Evolutionary conservation across 1,140 invertebrate genomes (phyloP), one percentile per base, ranked within the genome.

Genomic region (Pentalonia nigronervosa): DNA sequence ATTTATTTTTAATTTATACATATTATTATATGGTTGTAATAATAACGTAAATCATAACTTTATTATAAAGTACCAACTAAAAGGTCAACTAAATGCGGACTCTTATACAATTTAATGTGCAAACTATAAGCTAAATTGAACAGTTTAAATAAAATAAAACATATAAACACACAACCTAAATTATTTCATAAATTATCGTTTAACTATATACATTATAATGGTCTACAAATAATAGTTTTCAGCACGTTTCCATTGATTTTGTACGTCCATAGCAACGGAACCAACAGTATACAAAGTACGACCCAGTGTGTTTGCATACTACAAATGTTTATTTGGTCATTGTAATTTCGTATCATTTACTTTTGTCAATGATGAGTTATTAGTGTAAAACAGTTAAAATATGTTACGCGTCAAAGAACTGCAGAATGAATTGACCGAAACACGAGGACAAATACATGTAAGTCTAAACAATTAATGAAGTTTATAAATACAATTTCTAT

Each of bases 181-280:
- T 76, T 17, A 76, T 17, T 6, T n/a, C 14, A 1, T n/a, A 76
- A n/a, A 76, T n/a, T 17, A 76, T 17, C 4, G n/a, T n/a, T 17
- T 4, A n/a, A 67, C 30, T n/a, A 17, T 76, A 7, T n/a, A 76
- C 17, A 34, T n/a, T n/a, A 67, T n/a, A 67, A 76, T 76, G 4
- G 60, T 76, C n/a, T 76, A 36, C 7, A 83, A 36, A 83, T 81
- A 83, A 83, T 7, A 83, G 17, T 83, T 83, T 83, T 41, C 21
- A 8, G 20, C 76, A 7, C 81, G 36, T 83, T 83, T 36, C 36
- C 81, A 87, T 87, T n/a, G 86, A 87, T 87, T 87, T 87, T 48
- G 30, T 48, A 17, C 17, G 14, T n/a, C 48, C 87, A 21, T 89
- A 89, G 87, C 87, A 89, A 89, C 87, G 48, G n/a, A 36, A 89